phyloP scores from a whole-genome alignment of 2,888 invertebrate genomes.

The Agriopis aurantiaria region DNA sequence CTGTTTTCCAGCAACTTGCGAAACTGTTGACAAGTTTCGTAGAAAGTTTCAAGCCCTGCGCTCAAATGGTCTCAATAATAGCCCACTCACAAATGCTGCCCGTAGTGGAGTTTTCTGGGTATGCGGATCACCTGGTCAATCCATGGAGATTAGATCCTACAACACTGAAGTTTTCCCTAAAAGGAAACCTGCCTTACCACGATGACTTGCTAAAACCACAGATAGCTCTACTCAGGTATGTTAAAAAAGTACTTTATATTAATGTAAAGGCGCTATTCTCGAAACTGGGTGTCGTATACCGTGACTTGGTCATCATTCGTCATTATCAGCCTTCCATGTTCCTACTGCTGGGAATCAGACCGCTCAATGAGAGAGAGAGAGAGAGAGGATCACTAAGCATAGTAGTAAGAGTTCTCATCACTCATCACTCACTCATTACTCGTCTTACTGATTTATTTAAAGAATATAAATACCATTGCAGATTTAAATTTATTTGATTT shows the following conservation, averaged over 20 bases:
- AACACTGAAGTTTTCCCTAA: constrained; percentile 88
- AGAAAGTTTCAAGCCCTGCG: constrained; percentile 96
- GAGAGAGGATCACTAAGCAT: no score
- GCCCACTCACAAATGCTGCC: constrained; percentile 97
- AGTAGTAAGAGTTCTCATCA: no score
- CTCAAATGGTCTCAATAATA: constrained; percentile 98
- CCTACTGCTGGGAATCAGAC: no score
- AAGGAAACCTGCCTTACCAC: constrained; percentile 94
- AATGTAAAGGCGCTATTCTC: no score
- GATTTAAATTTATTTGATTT: no score
- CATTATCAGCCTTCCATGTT: no score
- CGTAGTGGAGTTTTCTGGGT: constrained; percentile 96
- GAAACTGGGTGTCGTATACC: no score
- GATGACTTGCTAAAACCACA: constrained; percentile 95
- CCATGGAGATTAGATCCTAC: constrained; percentile 97
- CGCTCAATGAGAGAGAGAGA: no score
- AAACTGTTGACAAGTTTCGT: constrained; percentile 95
- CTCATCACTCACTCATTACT: no score
- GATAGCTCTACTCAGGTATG: constrained; percentile 94
- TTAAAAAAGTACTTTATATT: constrained; percentile 61
- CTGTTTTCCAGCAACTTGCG: constrained; percentile 91
- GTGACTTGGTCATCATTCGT: no score
- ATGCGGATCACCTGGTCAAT: constrained; percentile 95
- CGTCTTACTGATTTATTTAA: no score
- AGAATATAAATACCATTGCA: no score